Percentiles rank a stretch among this genome's conserved stretches.
Evolutionary conservation across 2,888 invertebrate species (phyloP).

Genomic region (Lottia gigantea): DNA sequence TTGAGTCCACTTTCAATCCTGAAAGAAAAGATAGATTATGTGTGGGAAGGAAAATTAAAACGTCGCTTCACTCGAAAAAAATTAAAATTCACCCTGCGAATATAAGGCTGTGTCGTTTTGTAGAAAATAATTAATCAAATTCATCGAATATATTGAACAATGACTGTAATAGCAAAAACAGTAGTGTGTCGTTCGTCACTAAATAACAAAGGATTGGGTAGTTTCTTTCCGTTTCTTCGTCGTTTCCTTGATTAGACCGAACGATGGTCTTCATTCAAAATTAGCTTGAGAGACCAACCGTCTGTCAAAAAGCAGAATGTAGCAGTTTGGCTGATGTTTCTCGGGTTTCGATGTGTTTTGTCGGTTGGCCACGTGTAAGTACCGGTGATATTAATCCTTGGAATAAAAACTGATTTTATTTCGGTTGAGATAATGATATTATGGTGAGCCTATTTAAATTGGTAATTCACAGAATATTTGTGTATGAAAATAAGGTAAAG

Average conservation of each 20-base stretch:
- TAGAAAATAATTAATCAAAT: conserved; percentile 4
- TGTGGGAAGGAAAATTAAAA: not conserved
- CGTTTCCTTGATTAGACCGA: conserved; percentile 6
- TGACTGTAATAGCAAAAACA: not conserved
- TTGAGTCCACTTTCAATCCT: not conserved
- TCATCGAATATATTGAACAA: conserved; percentile 9
- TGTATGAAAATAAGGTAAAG: too few relatives aligned
- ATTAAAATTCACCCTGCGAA: not conserved
- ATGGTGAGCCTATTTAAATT: not conserved
- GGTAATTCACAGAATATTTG: too few relatives aligned
- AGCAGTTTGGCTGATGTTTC: not conserved
- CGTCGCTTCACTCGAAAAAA: not conserved
- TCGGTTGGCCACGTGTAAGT: conserved; percentile 7
- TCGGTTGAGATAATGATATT: conserved; percentile 5
- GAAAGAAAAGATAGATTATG: not conserved
- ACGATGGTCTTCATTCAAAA: conserved; percentile 2
- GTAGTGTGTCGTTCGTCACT: too few relatives aligned
- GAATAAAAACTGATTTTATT: conserved; percentile 3
- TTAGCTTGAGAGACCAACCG: conserved; percentile 4
- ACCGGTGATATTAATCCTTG: conserved; percentile 1
- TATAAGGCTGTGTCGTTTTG: conserved; percentile 1
- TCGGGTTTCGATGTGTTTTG: not conserved
- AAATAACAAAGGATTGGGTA: conserved; percentile 1
- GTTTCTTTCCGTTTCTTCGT: not conserved
- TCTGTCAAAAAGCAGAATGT: not conserved